Evolutionary conservation across 2,113 vertebrate genomes (phyloP), one percentile per base, ranked within the genome.

Genomic region (Lagopus muta): DNA sequence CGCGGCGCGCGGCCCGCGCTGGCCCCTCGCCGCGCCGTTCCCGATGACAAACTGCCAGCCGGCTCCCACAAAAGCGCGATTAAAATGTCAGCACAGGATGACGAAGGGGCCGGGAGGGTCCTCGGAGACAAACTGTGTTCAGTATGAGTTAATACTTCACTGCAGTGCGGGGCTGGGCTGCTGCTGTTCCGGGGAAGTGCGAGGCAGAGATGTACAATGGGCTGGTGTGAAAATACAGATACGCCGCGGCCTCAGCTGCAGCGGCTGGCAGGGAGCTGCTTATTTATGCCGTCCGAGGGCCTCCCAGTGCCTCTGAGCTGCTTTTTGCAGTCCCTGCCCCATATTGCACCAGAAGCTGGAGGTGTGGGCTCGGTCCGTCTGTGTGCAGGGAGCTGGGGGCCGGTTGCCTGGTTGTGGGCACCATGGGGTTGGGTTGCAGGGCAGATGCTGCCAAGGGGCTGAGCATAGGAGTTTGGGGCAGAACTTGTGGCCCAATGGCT

Each of bases 11-110:
- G 97, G 96, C 98, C 98, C 97, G 97, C 96, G 95, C 98, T 97
- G 98, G 98, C 98, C 98, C 98, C 98, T 98, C 98, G 94, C 96
- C 98, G 98, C 97, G 97, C 97, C 97, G 94, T 97, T 98, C 98
- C 97, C 95, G 97, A 97, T 99, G 98, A 99, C 98, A 98, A 98
- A 98, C 98, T 98, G 97, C 98, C 98, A 98, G 98, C 97, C 98
- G 93, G 97, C 98, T 98, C 97, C 97, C 98, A 98, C 98, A 98
- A 98, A 98, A 98, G 98, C 97, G 95, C 98, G 96, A 98, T 98
- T 98, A 98, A 98, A 98, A 98, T 98, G 98, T 98, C 98, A 98
- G 98, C 98, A 97, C 97, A 97, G 97, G 97, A 98, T 98, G 98
- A 98, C 98, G 97, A 97, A 98, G 98, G 97, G 98, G 97, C 97